phyloP scores from a whole-genome alignment of 2,888 invertebrate genomes.

The Hypercompe scribonia region DNA sequence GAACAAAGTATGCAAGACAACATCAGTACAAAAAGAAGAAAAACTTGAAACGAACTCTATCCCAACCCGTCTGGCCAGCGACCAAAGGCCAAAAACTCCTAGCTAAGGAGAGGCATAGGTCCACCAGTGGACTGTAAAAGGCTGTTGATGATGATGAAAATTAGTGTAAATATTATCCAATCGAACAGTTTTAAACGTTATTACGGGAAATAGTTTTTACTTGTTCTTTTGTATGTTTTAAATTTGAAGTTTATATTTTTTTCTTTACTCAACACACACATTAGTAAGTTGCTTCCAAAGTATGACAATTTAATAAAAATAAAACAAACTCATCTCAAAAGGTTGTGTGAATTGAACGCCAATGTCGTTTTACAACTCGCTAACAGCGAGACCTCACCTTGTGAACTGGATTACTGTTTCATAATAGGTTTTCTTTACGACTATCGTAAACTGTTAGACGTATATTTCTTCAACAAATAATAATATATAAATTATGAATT shows the following conservation, averaged over 20 bases:
- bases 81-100: too few relatives aligned
- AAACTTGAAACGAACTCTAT: too few relatives aligned
- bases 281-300: too few relatives aligned
- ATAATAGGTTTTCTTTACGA: slow-evolving; percentile 63
- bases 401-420: slow-evolving; percentile 60
- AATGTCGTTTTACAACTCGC: background rate
- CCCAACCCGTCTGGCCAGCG: too few relatives aligned
- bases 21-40: too few relatives aligned
- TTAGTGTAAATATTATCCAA: too few relatives aligned
- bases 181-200: background rate
- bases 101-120: too few relatives aligned
- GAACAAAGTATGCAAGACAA: too few relatives aligned
- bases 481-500: slow-evolving; percentile 38
- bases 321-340: background rate
- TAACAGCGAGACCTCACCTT: slow-evolving; percentile 2
- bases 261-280: too few relatives aligned
- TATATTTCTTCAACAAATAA: slow-evolving; percentile 60
- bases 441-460: slow-evolving; percentile 59
- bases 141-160: too few relatives aligned
- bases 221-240: background rate
- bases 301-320: too few relatives aligned
- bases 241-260: background rate
- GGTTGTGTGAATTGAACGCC: background rate
- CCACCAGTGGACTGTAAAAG: too few relatives aligned
- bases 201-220: background rate